A percentile compares a stretch with the other conserved stretches of the same genome.
These are phyloP conservation scores for Propithecus coquereli DNA, from an alignment of 2,113 vertebrate species.

Conservation along the genomic window DNA sequence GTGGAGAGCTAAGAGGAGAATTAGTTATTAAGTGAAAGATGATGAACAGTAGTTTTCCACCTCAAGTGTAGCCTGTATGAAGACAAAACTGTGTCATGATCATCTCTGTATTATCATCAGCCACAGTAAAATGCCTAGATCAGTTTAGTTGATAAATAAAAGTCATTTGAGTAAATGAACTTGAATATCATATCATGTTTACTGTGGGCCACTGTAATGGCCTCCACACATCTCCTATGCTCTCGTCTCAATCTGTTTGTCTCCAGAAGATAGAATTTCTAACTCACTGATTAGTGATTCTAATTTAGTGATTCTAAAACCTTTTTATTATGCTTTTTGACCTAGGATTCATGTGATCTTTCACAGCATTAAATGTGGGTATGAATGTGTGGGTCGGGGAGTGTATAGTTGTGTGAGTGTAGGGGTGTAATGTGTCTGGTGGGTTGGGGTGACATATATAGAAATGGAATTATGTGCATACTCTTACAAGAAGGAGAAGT, in stretches of 20 bases:
- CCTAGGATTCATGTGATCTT: not conserved
- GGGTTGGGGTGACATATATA: not conserved
- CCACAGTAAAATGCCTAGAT: not conserved
- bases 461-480: not conserved
- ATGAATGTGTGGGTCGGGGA: fast-evolving
- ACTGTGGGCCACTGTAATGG: not conserved
- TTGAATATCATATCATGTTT: not conserved
- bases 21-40: not conserved
- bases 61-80: not conserved
- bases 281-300: not conserved
- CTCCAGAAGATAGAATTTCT: not conserved
- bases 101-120: not conserved
- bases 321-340: not conserved
- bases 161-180: not conserved
- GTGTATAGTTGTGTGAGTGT: fast-evolving
- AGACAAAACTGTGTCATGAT: not conserved
- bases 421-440: not conserved
- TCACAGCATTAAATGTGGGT: fast-evolving
- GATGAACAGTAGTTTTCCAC: not conserved
- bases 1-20: not conserved
- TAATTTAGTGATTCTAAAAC: not conserved
- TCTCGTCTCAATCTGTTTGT: not conserved
- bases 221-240: too few species aligned
- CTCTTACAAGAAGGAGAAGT: not conserved
- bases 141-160: not conserved